Percentiles rank a stretch among this genome's conserved stretches.
phyloP scores from a whole-genome alignment of 1,140 invertebrate genomes.

The Papilio aristodemus region DNA sequence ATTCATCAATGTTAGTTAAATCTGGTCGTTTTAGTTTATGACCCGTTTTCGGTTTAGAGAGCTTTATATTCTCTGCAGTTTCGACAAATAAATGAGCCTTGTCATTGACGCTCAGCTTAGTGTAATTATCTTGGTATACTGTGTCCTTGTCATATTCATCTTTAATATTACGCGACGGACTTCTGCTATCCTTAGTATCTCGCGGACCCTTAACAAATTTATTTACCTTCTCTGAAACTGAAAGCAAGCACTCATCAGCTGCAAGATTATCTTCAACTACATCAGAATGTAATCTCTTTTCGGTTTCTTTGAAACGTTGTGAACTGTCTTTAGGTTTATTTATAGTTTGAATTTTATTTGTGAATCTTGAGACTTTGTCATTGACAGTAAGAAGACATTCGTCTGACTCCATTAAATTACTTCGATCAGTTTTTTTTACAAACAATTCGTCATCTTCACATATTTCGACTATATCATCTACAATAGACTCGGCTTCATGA shows the following conservation, averaged over 20 bases:
- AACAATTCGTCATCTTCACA: conserved; percentile 77
- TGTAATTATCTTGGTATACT: conserved; percentile 82
- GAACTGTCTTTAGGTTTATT: conserved; percentile 61
- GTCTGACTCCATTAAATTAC: conserved; percentile 59
- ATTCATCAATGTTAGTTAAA: conserved; percentile 80
- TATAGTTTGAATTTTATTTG: conserved; percentile 59
- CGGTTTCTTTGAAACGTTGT: conserved; percentile 57
- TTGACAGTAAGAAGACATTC: conserved; percentile 76
- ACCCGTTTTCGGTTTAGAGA: conserved; percentile 64
- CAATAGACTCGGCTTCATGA: conserved; percentile 74
- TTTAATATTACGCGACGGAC: conserved; percentile 60
- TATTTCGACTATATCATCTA: conserved; percentile 81
- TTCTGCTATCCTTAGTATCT: conserved; percentile 55
- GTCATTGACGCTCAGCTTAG: conserved; percentile 83
- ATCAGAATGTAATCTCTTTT: conserved; percentile 61
- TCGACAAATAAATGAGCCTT: conserved; percentile 84
- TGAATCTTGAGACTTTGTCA: conserved; percentile 81
- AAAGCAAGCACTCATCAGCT: conserved; percentile 81
- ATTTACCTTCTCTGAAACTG: conserved; percentile 83
- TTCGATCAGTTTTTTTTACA: conserved; percentile 55
- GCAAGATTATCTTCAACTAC: conserved; percentile 61
- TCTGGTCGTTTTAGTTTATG: conserved; percentile 77
- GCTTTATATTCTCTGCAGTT: conserved; percentile 82
- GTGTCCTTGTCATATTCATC: conserved; percentile 76
- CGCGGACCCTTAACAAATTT: conserved; percentile 80